Base-by-base conservation (phyloP, 1,140 invertebrate genomes). In the Achatina immaculata region DNA sequence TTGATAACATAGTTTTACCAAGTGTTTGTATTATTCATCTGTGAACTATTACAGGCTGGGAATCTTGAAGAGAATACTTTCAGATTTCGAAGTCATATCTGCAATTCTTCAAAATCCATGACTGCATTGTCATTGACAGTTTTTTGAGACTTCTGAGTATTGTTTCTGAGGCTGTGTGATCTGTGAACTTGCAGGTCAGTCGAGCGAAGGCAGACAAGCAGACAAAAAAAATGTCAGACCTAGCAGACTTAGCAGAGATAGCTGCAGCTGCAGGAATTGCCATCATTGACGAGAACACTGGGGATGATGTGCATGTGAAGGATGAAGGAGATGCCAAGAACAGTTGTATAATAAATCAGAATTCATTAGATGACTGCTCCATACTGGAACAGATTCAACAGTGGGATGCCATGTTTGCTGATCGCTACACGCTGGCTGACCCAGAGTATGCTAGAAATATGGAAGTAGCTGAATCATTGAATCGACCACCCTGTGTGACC, bases 171-270 rank as follows among this genome's bases (percentile, higher is more conserved):
- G n/a, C n/a, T n/a, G n/a, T n/a, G n/a, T n/a, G n/a, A n/a, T n/a
- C n/a, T n/a, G n/a, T n/a, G n/a, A n/a, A n/a, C n/a, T n/a, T n/a
- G n/a, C n/a, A n/a, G n/a, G n/a, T n/a, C n/a, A n/a, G n/a, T n/a
- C n/a, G n/a, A n/a, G n/a, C n/a, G n/a, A n/a, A n/a, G n/a, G n/a
- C 7, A 62, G 31, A 62, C 0, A 31, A 11, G 4, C 2, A 28
- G 21, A 9, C 2, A 24, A 28, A 42, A n/a, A 71, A 28, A n/a
- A 71, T 42, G 19, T n/a, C n/a, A n/a, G 24, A 51, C 11, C 68
- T 78, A 62, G 21, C 76, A 42, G 76, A 78, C n/a, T 68, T 78
- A 68, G 58, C 6, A 1, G 76, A 78, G 21, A 66, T 78, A 68
- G 76, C 76, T 36, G 76, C 76, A n/a, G 76, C 48, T 24, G 76